Percentiles rank a stretch among this genome's conserved stretches.
Conservation (phyloP, 2,797 vertebrate species). For the Percopsis omiscomaycus region DNA sequence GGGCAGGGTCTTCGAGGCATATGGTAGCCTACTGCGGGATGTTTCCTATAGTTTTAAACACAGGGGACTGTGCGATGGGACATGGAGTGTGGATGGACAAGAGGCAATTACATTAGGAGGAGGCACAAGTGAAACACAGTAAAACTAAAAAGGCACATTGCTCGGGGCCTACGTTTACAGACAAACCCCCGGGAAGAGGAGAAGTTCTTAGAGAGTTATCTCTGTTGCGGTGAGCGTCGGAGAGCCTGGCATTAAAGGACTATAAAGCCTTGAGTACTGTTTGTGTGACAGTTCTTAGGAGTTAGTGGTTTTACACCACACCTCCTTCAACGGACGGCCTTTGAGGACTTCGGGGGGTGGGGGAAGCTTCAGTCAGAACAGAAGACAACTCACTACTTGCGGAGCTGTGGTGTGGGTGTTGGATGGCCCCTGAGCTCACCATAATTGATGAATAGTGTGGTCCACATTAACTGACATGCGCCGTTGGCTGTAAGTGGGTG, state of each 20-base stretch:
- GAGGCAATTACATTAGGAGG: slow-evolving; percentile 39
- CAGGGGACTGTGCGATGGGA: slow-evolving; percentile 16
- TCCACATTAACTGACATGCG: slow-evolving; percentile 77
- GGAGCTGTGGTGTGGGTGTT: slow-evolving; percentile 57
- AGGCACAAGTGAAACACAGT: slow-evolving; percentile 31
- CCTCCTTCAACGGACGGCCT: slow-evolving; percentile 60
- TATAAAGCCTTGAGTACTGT: slow-evolving; percentile 15
- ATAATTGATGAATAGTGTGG: slow-evolving; percentile 78
- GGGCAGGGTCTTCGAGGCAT: slow-evolving; percentile 28
- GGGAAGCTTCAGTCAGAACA: slow-evolving; percentile 62
- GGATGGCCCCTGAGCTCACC: slow-evolving; percentile 58
- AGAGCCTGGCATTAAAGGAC: slow-evolving; percentile 18
- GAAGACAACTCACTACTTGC: slow-evolving; percentile 68
- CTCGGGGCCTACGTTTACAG: slow-evolving; percentile 16
- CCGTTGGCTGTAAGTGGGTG: slow-evolving; percentile 73
- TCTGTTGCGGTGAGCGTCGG: slow-evolving; percentile 32
- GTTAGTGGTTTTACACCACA: slow-evolving; percentile 58
- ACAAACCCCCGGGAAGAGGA: slow-evolving; percentile 8
- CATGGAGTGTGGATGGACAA: slow-evolving; percentile 34
- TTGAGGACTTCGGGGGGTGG: slow-evolving; percentile 51
- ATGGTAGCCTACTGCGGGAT: slow-evolving; percentile 32
- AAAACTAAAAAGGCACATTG: slow-evolving; percentile 13
- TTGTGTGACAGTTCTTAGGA: slow-evolving; percentile 53
- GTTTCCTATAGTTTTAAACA: slow-evolving; percentile 44
- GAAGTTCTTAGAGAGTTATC: slow-evolving; percentile 5